A percentile compares a stretch with the other conserved stretches of the same genome.
These are phyloP conservation scores for Felis chaus DNA, from an alignment of 2,113 vertebrate genomes.

Conservation along the genomic window DNA sequence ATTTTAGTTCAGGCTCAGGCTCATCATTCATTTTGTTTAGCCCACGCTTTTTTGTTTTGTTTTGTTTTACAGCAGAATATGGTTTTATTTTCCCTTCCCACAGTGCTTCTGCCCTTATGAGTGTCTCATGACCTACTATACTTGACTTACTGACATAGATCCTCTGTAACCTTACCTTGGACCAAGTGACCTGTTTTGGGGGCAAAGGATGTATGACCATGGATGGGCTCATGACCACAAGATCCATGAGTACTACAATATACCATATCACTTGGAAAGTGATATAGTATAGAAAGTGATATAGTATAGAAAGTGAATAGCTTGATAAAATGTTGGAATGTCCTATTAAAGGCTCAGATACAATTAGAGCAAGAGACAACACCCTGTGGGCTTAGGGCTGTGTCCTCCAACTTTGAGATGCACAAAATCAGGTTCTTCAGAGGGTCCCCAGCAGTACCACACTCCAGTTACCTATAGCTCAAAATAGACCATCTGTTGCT, in stretches of 20 bases:
- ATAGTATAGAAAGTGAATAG: not conserved
- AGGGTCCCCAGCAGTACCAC: not conserved
- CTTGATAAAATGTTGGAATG: not conserved
- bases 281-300: too few relatives aligned
- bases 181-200: not conserved
- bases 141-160: not conserved
- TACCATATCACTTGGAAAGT: not conserved
- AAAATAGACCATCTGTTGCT: not conserved
- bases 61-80: not conserved
- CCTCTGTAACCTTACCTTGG: not conserved
- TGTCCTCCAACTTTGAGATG: not conserved
- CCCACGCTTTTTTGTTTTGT: not conserved
- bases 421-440: not conserved
- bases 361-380: not conserved
- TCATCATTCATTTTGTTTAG: not conserved
- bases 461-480: not conserved
- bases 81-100: not conserved
- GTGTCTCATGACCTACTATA: not conserved
- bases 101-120: not conserved
- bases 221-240: not conserved
- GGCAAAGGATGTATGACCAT: not conserved
- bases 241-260: not conserved
- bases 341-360: not conserved
- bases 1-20: not conserved
- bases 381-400: not conserved